Base-by-base conservation (phyloP, 2,888 invertebrate species). In the Patella depressa region DNA sequence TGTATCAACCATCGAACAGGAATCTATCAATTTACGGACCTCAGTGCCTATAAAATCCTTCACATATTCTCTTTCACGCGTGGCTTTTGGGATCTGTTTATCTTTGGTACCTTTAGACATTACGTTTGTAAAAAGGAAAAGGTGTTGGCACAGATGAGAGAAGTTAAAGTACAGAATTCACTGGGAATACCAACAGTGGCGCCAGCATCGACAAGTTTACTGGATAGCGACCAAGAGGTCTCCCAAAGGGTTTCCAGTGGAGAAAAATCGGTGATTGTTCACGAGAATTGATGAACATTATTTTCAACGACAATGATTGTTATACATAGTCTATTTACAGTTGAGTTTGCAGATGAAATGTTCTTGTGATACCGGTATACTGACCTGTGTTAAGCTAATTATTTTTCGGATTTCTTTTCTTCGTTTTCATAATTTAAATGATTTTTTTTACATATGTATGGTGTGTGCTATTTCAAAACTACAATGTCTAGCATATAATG, bases 51-150 rank as follows among this genome's bases (percentile, higher is more conserved):
- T 29, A 76, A 72, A 76, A 54, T 76, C 53, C 65, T 76, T 59
- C 76, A 76, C 53, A 29, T 82, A 74, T 75, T 80, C 71, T 78
- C 80, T 15, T 84, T 83, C 70, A 77, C 81, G 2, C 78, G 88
- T 24, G 88, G 88, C 0, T 80, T 87, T 19, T 85, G 85, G 82
- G 86, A 87, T 76, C 78, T 88, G 17, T 79, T 83, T 69, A 87
- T 88, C n/a, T 88, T 87, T 76, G 83, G 86, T 0, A 86, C 86
- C 71, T 88, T 88, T 72, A 84, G 87, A 29, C 88, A 87, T 75
- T 88, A 87, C 79, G 87, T 88, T 24, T 87, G 87, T 53, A 81
- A 81, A 69, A 82, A 83, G 45, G 83, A 83, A 69, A 78, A 82
- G 54, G 83, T 80, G 1, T 72, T 83, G n/a, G 83, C 83, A 12